A percentile compares a stretch with the other conserved stretches of the same genome.
phyloP scores from a whole-genome alignment of 2,888 invertebrate genomes.

The Tipula lateralis region DNA sequence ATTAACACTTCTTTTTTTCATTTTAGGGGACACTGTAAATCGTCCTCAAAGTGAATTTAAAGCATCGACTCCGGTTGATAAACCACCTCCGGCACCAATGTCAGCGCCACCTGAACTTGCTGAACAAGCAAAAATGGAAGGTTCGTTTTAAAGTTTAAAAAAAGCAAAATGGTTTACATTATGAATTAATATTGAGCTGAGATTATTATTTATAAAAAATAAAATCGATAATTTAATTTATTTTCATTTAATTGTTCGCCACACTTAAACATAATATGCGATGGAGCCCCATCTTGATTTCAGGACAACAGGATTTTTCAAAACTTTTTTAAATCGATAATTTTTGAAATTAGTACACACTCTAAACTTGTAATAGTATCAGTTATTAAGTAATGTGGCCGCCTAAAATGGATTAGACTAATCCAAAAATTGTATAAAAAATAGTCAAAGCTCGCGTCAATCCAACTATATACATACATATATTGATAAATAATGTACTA shows the following conservation, averaged over 20 bases:
- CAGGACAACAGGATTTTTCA: not conserved
- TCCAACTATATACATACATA: not conserved
- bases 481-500: not conserved
- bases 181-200: not conserved
- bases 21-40: constrained; percentile 70
- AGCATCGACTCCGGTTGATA: constrained; percentile 63
- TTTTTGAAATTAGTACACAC: not conserved
- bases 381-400: not conserved
- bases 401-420: not conserved
- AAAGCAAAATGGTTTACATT: not conserved
- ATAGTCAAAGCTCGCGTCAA: not conserved
- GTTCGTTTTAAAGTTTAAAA: constrained; percentile 37
- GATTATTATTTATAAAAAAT: not conserved
- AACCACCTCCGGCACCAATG: constrained; percentile 60
- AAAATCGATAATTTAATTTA: not conserved
- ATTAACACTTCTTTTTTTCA: not conserved
- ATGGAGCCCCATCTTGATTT: not conserved
- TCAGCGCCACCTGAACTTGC: constrained; percentile 63
- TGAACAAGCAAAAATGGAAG: constrained; percentile 56
- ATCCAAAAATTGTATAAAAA: not conserved
- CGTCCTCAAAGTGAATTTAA: constrained; percentile 86
- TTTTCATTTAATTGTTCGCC: not conserved
- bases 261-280: not conserved
- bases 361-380: not conserved
- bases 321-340: not conserved